phyloP scores from a whole-genome alignment of 2,888 invertebrate genomes.

The Drosophila melanosoma region DNA sequence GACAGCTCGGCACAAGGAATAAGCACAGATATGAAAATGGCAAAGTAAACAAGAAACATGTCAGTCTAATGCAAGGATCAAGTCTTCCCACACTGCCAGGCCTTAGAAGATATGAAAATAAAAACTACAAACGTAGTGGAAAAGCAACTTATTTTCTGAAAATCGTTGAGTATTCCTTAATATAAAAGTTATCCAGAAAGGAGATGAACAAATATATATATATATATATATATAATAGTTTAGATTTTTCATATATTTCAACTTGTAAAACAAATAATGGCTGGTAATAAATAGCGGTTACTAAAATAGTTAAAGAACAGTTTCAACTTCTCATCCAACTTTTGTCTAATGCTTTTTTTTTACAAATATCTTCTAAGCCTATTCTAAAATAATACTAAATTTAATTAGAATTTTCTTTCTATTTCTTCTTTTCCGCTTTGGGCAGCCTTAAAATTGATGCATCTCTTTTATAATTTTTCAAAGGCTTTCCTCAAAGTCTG shows the following conservation, averaged over 20 bases:
- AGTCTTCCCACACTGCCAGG: background rate
- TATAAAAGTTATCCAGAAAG: background rate
- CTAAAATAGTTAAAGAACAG: background rate
- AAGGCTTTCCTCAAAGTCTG: background rate
- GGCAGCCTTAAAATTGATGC: background rate
- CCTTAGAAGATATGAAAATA: constrained; percentile 1
- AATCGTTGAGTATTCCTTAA: background rate
- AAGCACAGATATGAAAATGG: constrained; percentile 8
- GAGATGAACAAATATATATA: background rate
- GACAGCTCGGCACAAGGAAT: constrained; percentile 44
- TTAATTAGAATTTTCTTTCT: background rate
- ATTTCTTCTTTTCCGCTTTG: background rate
- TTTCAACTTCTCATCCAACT: background rate
- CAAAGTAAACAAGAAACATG: constrained; percentile 15
- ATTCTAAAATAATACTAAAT: background rate
- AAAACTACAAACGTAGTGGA: background rate
- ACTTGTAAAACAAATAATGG: background rate
- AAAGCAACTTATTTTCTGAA: background rate
- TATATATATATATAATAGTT: background rate
- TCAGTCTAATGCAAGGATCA: constrained; percentile 1
- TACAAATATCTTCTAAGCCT: background rate
- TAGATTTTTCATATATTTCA: background rate
- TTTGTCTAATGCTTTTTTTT: background rate
- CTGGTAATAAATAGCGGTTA: background rate
- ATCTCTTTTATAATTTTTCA: background rate